phyloP scores from a whole-genome alignment of 92 coral and sea anemone species.

The Zoanthus gigantus region DNA sequence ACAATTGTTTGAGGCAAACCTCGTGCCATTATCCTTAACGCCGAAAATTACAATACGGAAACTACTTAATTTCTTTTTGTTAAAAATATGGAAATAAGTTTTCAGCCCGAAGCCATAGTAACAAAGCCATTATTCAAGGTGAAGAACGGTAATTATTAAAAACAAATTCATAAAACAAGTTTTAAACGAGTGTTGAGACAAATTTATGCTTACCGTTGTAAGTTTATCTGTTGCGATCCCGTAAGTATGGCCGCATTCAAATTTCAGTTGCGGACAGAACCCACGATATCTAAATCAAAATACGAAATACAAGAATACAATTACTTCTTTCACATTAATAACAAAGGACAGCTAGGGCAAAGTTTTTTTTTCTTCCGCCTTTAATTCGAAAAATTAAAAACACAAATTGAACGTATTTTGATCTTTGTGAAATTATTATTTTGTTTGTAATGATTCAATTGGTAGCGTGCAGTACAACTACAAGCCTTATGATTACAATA shows the following conservation, averaged over 20 bases:
- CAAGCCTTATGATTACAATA: not conserved
- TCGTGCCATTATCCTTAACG: too few species aligned
- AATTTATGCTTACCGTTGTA: slow-evolving; percentile 74
- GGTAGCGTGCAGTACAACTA: not conserved
- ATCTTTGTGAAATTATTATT: not conserved
- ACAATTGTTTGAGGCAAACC: too few species aligned
- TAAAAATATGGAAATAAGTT: not conserved
- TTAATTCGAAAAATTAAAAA: not conserved
- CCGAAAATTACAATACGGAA: not conserved
- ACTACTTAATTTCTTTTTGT: not conserved
- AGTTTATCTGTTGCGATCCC: slow-evolving; percentile 97
- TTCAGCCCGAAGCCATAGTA: not conserved
- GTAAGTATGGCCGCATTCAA: slow-evolving; percentile 96
- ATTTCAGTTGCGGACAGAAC: slow-evolving; percentile 91
- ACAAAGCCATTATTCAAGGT: not conserved
- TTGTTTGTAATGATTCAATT: not conserved
- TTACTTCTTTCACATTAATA: not conserved
- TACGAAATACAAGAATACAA: not conserved
- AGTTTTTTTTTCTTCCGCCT: not conserved
- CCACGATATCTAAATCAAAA: slow-evolving; percentile 86
- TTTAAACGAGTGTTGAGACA: not conserved
- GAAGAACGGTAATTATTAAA: not conserved
- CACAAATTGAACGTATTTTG: not conserved
- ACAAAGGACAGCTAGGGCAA: not conserved
- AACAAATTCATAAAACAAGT: not conserved